Percentiles rank a stretch among this genome's conserved stretches.
These are phyloP conservation scores for rabbit (Oryctolagus cuniculus) DNA, from an alignment of 2,113 vertebrate genomes.

Conservation along the genomic window mOryCun1.1 NC_091436.1:49088501-49089000, in stretches of 20 bases:
- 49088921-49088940: background rate
- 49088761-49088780: background rate
- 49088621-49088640: background rate
- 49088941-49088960: background rate
- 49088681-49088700: background rate
- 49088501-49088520: background rate
- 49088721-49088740: background rate
- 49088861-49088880: slow-evolving; percentile 45
- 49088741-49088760: background rate
- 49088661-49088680: background rate
- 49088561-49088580: background rate
- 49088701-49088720: background rate
- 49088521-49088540: slow-evolving; percentile 39
- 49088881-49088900: background rate
- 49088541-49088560: slow-evolving; percentile 41
- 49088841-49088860: background rate
- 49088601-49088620: background rate
- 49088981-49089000: background rate
- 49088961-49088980: background rate
- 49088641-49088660: background rate
- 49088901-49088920: background rate
- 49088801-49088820: slow-evolving; percentile 5
- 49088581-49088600: background rate
- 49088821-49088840: background rate
- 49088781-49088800: background rate